Evolutionary conservation across 2,888 invertebrate genomes (phyloP), one percentile per base, ranked within the genome.

Genomic region (Pyrgus malvae): DNA sequence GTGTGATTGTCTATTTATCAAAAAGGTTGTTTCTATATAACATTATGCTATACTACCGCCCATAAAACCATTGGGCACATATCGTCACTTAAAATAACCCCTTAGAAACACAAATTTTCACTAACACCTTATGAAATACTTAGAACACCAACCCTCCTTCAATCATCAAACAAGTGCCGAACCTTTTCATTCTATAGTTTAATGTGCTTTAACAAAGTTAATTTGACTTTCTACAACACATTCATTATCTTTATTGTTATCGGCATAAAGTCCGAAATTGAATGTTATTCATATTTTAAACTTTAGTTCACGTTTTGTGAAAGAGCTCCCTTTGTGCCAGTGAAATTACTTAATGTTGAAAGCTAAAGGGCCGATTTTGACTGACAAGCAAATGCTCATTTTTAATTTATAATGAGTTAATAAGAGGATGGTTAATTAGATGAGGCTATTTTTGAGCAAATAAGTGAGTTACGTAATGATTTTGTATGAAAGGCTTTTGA

Each of bases 351-450:
- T 46, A 46, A 46, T 35, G 45, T 33, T 35, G 45, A 46, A 46
- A 46, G 45, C 45, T 46, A 46, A 45, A 23, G 45, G 45, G 33
- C 23, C 33, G 45, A 35, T 46, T 46, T 46, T 46, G 45, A 45
- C 31, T 45, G 45, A 46, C 45, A 46, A 33, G 33, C 33, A 23
- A n/a, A 46, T 46, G 45, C 33, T 46, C 45, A 17, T 45, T 45
- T 31, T 19, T 45, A 21, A 31, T 21, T 45, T 33, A 45, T 45
- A 33, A 45, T 21, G 9, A 45, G 21, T 19, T 21, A 33, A 45
- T 45, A 33, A 21, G 31, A 33, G 2, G 9, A 29, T 5, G 16
- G 9, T 14, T 42, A 27, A 42, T 29, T 27, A 29, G 8, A 27
- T n/a, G 9, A 21, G 27, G n/a, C 9, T 1, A 42, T 25, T 41